Base-by-base conservation (phyloP, 2,797 vertebrate species). In the Carapus acus region DNA sequence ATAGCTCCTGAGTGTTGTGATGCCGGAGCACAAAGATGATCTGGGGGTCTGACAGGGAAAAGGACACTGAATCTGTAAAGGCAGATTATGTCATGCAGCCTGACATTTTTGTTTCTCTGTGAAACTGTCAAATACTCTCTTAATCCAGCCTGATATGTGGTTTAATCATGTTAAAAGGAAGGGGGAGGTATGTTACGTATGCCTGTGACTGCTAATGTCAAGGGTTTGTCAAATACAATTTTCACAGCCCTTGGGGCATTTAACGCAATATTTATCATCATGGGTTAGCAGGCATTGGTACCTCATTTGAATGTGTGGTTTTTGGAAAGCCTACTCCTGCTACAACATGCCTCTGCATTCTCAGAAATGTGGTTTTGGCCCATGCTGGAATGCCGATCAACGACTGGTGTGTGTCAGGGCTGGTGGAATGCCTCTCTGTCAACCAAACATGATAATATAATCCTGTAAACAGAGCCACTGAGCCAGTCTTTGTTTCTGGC, bases 401-500 rank as follows among this genome's bases (percentile, higher is more conserved):
- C n/a, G 33, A 18, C 17, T 50, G n/a, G 34, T 5, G 36, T 15
- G 14, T 39, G 46, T 59, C 29, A 5, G 21, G 43, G 19, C 44
- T 49, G 19, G 36, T n/a, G 38, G 34, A 22, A 27, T 45, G 46
- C 52, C 15, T 37, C 19, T 14, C 15, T 44, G 43, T 63, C 16
- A 18, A 37, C 46, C 24, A 23, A 63, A 47, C 34, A 5, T 55
- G 6, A 6, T 16, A 15, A 33, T 9, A 33, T 36, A 36, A 15
- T 15, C 31, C 17, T 65, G 33, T 68, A 54, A 58, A 55, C 65
- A 5, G 23, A 58, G 23, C 52, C 53, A 65, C 60, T 34, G 3
- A 29, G n/a, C 13, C 45, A 40, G 21, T 21, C 8, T 33, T 33
- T 33, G 37, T 36, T 49, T 22, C 8, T 21, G 44, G 44, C 48